These are phyloP conservation scores for Rhamnusium bicolor DNA, from an alignment of 2,888 invertebrate species.

Conservation along the genomic window DNA sequence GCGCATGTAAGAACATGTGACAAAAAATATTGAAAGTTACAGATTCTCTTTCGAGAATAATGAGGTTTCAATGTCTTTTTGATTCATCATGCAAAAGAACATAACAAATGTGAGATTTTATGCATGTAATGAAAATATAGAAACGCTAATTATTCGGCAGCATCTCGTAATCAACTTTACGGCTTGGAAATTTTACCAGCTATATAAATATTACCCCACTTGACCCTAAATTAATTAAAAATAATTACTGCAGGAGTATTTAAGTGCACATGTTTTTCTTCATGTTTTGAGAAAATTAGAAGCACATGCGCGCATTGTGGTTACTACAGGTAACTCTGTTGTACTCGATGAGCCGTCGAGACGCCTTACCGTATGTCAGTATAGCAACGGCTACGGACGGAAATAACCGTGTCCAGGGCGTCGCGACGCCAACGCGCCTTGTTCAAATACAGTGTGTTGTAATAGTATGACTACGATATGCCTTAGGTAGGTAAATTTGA, in stretches of 20 bases:
- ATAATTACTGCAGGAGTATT: conserved; percentile 2
- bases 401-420: conserved; percentile 67
- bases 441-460: conserved; percentile 51
- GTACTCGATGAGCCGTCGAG: conserved; percentile 50
- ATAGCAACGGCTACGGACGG: conserved; percentile 67
- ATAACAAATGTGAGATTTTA: too few species aligned
- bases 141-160: too few species aligned
- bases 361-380: conserved; percentile 64
- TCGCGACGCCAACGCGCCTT: conserved; percentile 62
- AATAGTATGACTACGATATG: conserved; percentile 59
- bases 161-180: too few species aligned
- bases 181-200: too few species aligned
- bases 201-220: neutral
- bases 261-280: conserved; percentile 26
- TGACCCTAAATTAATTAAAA: conserved; percentile 10
- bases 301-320: conserved; percentile 46
- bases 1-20: too few species aligned
- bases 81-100: too few species aligned
- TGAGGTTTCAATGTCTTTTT: too few species aligned
- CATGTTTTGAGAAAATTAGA: conserved; percentile 11
- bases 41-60: too few species aligned
- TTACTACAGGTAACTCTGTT: conserved; percentile 48
- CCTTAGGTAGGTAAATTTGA: conserved; percentile 59
- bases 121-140: too few species aligned
- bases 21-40: too few species aligned